phyloP scores from a whole-genome alignment of 2,888 invertebrate species.

The Meteorus colon region DNA sequence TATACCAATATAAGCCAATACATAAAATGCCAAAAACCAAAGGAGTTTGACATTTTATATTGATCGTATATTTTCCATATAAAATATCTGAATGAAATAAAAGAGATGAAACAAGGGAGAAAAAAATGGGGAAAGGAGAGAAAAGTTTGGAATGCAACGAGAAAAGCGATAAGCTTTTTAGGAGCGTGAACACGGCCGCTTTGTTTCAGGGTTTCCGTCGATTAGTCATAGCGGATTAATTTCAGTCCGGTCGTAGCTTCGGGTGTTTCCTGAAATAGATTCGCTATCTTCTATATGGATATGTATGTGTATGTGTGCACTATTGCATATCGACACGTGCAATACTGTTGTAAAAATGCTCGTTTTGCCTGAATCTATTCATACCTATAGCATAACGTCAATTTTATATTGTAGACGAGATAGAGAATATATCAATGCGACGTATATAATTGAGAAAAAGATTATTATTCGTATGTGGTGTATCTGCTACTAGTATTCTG shows the following conservation, averaged over 20 bases:
- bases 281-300: conserved; percentile 8
- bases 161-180: conserved; percentile 37
- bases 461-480: neutral
- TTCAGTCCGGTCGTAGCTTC: conserved; percentile 44
- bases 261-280: conserved; percentile 39
- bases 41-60: too few species aligned
- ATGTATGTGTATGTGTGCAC: conserved; percentile 13
- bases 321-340: conserved; percentile 16
- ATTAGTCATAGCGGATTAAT: conserved; percentile 56
- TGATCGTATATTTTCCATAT: neutral
- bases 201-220: conserved; percentile 55
- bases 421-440: neutral
- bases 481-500: neutral
- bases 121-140: neutral
- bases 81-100: neutral
- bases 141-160: conserved; percentile 14
- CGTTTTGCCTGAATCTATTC: neutral
- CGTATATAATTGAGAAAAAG: neutral
- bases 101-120: neutral
- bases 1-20: too few species aligned
- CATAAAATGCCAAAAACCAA: too few species aligned
- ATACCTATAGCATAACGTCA: neutral
- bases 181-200: conserved; percentile 51
- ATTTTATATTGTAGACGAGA: neutral
- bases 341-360: neutral